These are phyloP conservation scores for Platichthys flesus DNA, from an alignment of 2,113 vertebrate genomes.

Conservation along the genomic window DNA sequence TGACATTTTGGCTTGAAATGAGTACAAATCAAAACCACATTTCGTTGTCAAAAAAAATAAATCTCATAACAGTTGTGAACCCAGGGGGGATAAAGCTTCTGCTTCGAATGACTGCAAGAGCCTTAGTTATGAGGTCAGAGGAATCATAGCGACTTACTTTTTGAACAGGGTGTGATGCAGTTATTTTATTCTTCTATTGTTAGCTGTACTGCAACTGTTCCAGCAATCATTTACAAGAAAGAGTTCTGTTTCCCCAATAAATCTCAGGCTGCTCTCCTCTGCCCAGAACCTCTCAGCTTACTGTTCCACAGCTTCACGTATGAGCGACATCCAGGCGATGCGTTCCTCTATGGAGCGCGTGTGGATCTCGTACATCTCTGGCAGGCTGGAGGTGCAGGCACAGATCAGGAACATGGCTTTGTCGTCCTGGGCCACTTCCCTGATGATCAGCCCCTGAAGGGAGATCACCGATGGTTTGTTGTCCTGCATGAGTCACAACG, in stretches of 20 bases:
- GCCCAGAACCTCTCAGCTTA: constrained; percentile 50
- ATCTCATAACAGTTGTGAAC: neutral
- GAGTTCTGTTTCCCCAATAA: neutral
- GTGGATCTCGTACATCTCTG: constrained; percentile 95
- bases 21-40: no score
- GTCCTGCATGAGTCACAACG: constrained; percentile 83
- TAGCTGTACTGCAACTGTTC: no score
- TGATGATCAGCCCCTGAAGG: constrained; percentile 90
- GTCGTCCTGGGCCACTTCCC: constrained; percentile 92
- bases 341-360: constrained; percentile 88
- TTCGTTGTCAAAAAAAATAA: no score
- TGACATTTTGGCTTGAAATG: no score
- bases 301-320: constrained; percentile 89
- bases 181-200: neutral
- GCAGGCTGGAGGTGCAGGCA: constrained; percentile 80
- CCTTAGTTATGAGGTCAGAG: neutral
- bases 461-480: constrained; percentile 90
- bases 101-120: no score
- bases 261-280: neutral
- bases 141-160: neutral
- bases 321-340: constrained; percentile 85
- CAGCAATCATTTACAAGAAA: neutral
- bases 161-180: neutral
- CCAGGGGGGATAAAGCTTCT: no score
- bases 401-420: constrained; percentile 94